These are phyloP conservation scores for Mythimna pallens DNA, from an alignment of 2,888 invertebrate genomes.

Conservation along the genomic window DNA sequence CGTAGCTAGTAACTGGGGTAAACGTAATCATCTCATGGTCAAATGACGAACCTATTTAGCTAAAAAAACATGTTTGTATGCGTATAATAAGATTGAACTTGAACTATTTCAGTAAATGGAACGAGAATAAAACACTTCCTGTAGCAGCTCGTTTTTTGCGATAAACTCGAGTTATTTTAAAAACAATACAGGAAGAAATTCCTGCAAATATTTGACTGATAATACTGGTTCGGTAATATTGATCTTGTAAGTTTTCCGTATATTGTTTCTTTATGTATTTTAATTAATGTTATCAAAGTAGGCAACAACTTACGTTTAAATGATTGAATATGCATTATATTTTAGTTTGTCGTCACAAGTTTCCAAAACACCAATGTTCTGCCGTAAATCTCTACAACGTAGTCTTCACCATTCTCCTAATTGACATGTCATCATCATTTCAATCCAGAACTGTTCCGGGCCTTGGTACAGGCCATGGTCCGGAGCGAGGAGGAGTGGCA, in stretches of 20 bases:
- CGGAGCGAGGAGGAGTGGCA: too few relatives aligned
- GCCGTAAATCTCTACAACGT: neutral
- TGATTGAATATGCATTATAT: neutral
- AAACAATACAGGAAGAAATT: neutral
- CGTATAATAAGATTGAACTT: conserved; percentile 9
- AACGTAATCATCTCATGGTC: conserved; percentile 50
- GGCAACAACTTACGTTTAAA: neutral
- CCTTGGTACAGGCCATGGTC: too few relatives aligned
- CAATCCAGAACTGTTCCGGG: too few relatives aligned
- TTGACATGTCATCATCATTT: neutral
- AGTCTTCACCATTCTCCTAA: neutral
- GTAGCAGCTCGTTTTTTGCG: neutral
- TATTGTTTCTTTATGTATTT: neutral
- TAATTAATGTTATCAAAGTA: conserved; percentile 1
- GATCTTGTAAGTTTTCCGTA: neutral
- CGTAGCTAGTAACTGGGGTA: neutral
- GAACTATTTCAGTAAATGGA: conserved; percentile 3
- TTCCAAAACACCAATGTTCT: too few relatives aligned
- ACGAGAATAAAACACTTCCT: conserved; percentile 12
- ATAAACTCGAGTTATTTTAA: conserved; percentile 3
- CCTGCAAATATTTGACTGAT: neutral
- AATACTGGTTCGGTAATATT: neutral
- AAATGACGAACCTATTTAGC: conserved; percentile 12
- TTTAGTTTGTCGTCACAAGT: neutral
- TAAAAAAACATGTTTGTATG: conserved; percentile 5